A percentile compares a stretch with the other conserved stretches of the same genome.
Conservation (phyloP, 1,140 invertebrate genomes). For the Leptopilina boulardi region DNA sequence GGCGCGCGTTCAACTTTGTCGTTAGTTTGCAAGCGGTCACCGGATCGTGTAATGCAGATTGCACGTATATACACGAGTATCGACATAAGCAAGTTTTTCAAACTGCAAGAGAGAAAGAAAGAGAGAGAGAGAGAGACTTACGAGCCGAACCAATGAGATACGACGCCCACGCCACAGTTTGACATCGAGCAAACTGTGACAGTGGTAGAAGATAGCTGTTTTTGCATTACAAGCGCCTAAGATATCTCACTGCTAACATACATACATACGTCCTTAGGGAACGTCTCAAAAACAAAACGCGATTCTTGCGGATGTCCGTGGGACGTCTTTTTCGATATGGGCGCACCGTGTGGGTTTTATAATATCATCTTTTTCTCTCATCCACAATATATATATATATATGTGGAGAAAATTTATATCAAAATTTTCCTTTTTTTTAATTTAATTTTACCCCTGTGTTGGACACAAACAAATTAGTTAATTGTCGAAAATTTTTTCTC, state of each 20-base stretch:
- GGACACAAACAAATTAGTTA: no score
- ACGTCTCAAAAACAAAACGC: constrained; percentile 3
- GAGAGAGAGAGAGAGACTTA: constrained; percentile 23
- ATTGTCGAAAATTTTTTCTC: no score
- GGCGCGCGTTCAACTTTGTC: constrained; percentile 31
- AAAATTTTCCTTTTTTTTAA: not conserved
- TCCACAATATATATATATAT: no score
- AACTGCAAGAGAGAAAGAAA: constrained; percentile 29
- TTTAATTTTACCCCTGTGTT: no score
- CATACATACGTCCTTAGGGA: not conserved
- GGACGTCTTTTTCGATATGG: constrained; percentile 10
- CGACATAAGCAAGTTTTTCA: constrained; percentile 42
- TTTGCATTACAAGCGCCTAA: not conserved
- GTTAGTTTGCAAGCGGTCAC: constrained; percentile 28
- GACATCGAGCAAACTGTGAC: constrained; percentile 54
- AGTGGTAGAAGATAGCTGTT: constrained; percentile 43
- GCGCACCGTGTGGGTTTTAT: constrained; percentile 15
- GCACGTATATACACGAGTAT: constrained; percentile 32
- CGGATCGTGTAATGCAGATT: constrained; percentile 30
- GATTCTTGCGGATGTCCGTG: not conserved
- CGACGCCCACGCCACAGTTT: constrained; percentile 52
- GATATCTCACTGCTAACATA: not conserved
- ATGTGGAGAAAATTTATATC: not conserved
- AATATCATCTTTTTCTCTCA: constrained; percentile 12
- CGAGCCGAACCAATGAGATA: constrained; percentile 47